Percentiles rank a stretch among this genome's conserved stretches.
phyloP scores from a whole-genome alignment of 1,140 invertebrate genomes.

The Lerema accius region DNA sequence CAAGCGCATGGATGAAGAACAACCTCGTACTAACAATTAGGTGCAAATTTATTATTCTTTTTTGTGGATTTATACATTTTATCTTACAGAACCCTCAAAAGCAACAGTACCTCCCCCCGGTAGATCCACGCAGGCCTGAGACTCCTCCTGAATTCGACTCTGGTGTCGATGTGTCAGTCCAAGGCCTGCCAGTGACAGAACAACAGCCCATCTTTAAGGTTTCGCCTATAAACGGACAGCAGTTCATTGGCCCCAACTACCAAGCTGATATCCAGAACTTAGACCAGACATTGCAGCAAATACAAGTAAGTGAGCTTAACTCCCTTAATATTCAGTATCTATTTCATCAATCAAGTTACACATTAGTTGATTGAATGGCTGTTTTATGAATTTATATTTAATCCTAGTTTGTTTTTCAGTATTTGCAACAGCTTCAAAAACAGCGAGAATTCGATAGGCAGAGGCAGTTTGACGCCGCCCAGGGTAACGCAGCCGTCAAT shows the following conservation, averaged over 20 bases:
- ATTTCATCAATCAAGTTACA: background rate
- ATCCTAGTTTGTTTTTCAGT: conserved; percentile 45
- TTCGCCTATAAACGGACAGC: conserved; percentile 70
- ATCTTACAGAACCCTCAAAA: conserved; percentile 46
- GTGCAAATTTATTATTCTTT: too few relatives aligned
- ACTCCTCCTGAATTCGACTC: conserved; percentile 44
- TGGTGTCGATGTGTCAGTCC: conserved; percentile 67
- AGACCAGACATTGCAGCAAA: conserved; percentile 58
- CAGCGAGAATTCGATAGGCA: conserved; percentile 64
- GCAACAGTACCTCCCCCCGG: conserved; percentile 61
- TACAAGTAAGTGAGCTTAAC: conserved; percentile 49
- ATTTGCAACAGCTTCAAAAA: conserved; percentile 63
- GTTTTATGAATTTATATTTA: too few relatives aligned
- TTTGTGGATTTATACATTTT: too few relatives aligned
- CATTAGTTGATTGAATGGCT: background rate
- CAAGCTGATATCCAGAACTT: conserved; percentile 62
- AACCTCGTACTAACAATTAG: too few relatives aligned
- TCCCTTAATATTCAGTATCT: background rate
- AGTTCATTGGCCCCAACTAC: conserved; percentile 57
- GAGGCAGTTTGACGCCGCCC: conserved; percentile 55
- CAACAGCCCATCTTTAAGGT: conserved; percentile 63
- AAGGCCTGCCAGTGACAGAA: conserved; percentile 64
- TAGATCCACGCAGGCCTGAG: conserved; percentile 57
- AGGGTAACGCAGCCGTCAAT: conserved; percentile 45
- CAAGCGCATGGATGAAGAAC: too few relatives aligned